phyloP scores from a whole-genome alignment of 2,113 vertebrate genomes.

The Onychostruthus taczanowskii region DNA sequence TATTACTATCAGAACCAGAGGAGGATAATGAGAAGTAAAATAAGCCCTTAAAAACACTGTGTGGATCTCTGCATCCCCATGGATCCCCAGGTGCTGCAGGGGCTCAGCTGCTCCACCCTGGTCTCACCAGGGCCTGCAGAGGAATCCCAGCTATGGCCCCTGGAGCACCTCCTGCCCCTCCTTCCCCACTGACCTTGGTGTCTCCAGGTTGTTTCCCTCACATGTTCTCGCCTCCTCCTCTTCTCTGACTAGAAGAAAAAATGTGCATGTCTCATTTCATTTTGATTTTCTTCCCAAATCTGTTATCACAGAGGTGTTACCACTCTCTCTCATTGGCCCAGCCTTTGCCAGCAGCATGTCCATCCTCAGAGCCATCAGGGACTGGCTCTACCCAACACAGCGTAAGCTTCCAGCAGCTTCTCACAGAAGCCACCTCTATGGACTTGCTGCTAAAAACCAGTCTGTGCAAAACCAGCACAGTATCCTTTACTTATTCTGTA shows the following conservation, averaged over 20 bases:
- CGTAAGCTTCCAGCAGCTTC: background rate
- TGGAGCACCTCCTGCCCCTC: background rate
- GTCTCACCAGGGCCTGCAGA: background rate
- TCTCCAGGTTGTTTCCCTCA: background rate
- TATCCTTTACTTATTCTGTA: background rate
- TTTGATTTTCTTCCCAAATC: background rate
- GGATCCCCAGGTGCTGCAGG: background rate
- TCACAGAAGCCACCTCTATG: background rate
- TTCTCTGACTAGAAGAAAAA: background rate
- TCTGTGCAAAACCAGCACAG: background rate
- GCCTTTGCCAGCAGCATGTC: background rate
- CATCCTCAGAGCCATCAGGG: background rate
- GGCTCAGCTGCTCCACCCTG: no score
- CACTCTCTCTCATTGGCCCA: background rate
- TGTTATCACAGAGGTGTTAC: background rate
- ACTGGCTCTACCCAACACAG: fast-evolving
- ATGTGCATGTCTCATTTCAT: background rate
- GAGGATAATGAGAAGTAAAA: background rate
- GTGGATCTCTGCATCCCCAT: background rate
- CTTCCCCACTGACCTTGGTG: background rate
- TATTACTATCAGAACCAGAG: background rate
- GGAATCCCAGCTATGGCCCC: background rate
- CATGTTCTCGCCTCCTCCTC: background rate
- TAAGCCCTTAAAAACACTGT: background rate
- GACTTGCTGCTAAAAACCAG: background rate